Conservation (phyloP, 2,113 vertebrate genomes). For the Potamarius usumacintae region DNA sequence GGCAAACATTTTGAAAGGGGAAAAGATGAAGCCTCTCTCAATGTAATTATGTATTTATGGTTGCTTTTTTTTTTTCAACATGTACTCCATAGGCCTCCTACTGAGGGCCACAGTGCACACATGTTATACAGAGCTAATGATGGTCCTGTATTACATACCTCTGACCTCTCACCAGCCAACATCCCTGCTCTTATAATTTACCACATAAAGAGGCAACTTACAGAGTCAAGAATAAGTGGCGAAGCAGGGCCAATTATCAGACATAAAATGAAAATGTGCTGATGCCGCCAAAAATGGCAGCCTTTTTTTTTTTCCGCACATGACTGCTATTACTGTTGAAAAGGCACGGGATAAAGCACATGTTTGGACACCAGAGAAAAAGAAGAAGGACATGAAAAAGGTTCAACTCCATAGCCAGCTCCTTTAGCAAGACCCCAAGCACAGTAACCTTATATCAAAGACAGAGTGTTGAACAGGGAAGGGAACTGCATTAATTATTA, state of each 20-base stretch:
- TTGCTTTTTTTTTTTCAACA: constrained; percentile 20
- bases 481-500: constrained; percentile 75
- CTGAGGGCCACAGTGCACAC: constrained; percentile 25
- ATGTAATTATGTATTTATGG: constrained; percentile 38
- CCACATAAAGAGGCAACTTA: constrained; percentile 40
- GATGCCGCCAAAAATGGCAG: constrained; percentile 42
- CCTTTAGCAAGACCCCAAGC: constrained; percentile 69
- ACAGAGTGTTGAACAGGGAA: constrained; percentile 69
- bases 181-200: constrained; percentile 39
- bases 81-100: constrained; percentile 36
- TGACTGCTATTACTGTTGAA: constrained; percentile 51
- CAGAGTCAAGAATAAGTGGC: constrained; percentile 33
- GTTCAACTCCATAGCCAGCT: constrained; percentile 57
- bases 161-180: constrained; percentile 44
- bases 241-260: constrained; percentile 47
- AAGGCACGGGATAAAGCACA: constrained; percentile 47
- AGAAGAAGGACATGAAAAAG: constrained; percentile 61
- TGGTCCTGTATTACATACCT: constrained; percentile 35
- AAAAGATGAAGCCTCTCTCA: constrained; percentile 28
- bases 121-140: constrained; percentile 44
- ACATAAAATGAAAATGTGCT: constrained; percentile 45
- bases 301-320: constrained; percentile 32
- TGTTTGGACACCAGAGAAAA: constrained; percentile 51
- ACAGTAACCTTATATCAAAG: constrained; percentile 78
- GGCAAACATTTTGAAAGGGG: constrained; percentile 26